These are phyloP conservation scores for Lepetodrilus schrolli DNA, from an alignment of 2,888 invertebrate genomes.

Conservation along the genomic window DNA sequence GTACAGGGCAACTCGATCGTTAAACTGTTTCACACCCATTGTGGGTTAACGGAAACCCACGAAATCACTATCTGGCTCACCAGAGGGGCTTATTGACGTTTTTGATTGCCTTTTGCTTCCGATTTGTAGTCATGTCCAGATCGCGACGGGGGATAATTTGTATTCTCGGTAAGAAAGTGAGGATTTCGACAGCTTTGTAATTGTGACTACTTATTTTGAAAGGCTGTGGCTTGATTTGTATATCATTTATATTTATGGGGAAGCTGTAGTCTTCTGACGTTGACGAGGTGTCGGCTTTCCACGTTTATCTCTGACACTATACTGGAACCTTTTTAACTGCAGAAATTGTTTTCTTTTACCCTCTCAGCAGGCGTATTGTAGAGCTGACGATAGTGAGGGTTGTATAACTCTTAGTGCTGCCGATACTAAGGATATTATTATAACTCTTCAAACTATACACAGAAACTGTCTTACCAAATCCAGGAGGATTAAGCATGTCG, in stretches of 20 bases:
- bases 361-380: no score
- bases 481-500: no score
- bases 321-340: no score
- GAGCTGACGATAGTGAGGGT: no score
- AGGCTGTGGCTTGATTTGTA: background rate
- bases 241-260: conserved; percentile 6
- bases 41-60: conserved; percentile 3
- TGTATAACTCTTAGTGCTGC: no score
- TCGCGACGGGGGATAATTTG: background rate
- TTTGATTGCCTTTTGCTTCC: conserved; percentile 13
- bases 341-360: no score
- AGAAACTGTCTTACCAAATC: no score
- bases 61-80: background rate
- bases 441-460: no score
- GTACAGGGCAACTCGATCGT: background rate
- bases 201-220: conserved; percentile 4
- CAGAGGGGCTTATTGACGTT: background rate
- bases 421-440: no score
- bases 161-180: conserved; percentile 4
- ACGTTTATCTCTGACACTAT: no score
- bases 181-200: conserved; percentile 4
- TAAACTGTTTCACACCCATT: conserved; percentile 21
- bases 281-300: no score
- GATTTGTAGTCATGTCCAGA: background rate
- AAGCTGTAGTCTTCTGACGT: background rate